Evolutionary conservation across 2,113 vertebrate genomes (phyloP).

Genomic region (Struthio camelus): DNA sequence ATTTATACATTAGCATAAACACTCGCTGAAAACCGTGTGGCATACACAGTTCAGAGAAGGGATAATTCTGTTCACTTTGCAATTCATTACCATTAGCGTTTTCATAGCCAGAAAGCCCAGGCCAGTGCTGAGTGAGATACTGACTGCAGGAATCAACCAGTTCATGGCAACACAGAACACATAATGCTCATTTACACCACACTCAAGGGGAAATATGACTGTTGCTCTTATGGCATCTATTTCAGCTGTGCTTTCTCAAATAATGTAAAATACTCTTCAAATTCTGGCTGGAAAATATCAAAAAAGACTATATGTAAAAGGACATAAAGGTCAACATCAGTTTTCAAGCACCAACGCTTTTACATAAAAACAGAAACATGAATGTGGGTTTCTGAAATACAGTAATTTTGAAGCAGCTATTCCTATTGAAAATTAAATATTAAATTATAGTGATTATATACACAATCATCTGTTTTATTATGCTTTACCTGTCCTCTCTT

Average conservation of each 20-base stretch:
- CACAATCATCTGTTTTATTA: not conserved
- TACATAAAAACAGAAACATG: not conserved
- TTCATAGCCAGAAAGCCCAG: not conserved
- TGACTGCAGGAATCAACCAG: not conserved
- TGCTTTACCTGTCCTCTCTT: not conserved
- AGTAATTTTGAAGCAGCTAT: not conserved
- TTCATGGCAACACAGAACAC: not conserved
- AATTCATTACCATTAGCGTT: not conserved
- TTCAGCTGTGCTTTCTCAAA: not conserved
- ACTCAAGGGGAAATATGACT: not conserved
- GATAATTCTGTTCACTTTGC: not conserved
- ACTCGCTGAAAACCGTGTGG: not conserved
- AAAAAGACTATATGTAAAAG: not conserved
- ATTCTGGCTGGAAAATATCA: not conserved
- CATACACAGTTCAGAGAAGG: not conserved
- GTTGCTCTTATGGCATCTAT: not conserved
- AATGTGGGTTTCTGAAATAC: not conserved
- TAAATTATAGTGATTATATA: not conserved
- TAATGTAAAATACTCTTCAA: not conserved
- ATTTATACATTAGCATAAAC: not conserved
- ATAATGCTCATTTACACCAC: not conserved
- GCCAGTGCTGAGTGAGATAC: not conserved
- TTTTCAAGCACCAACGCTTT: not conserved
- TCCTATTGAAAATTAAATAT: not conserved
- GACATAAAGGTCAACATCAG: not conserved